A percentile compares a stretch with the other conserved stretches of the same genome.
Evolutionary conservation across 1,140 invertebrate genomes (phyloP).

Genomic region (Mesaphorura yosii): DNA sequence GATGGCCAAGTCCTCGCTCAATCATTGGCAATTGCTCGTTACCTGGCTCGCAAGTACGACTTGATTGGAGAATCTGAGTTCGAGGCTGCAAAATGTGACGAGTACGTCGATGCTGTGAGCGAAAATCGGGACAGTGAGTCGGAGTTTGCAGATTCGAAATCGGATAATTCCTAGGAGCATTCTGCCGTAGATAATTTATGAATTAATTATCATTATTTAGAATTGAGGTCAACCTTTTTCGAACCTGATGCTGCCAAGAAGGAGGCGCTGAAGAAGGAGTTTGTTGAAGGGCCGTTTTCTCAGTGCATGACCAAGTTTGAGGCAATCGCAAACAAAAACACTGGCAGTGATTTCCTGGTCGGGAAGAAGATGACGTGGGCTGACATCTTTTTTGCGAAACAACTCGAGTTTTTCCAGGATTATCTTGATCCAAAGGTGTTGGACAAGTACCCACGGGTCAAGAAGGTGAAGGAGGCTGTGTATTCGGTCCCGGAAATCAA

Average conservation of each 20-base stretch:
- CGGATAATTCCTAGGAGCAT: background rate
- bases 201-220: background rate
- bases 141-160: background rate
- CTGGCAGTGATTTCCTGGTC: conserved; percentile 8
- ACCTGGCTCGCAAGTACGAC: conserved; percentile 13
- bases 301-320: conserved; percentile 8
- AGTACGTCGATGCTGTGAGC: conserved; percentile 46
- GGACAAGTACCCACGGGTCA: background rate
- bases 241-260: conserved; percentile 4
- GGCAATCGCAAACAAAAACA: conserved; percentile 1
- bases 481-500: background rate
- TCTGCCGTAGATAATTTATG: background rate
- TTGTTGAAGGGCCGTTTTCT: background rate
- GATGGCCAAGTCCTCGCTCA: conserved; percentile 14
- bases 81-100: conserved; percentile 45
- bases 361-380: conserved; percentile 14
- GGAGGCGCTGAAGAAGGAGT: background rate
- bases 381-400: conserved; percentile 3
- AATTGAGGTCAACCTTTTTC: background rate
- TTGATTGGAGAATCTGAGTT: conserved; percentile 8
- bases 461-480: background rate
- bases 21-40: conserved; percentile 11
- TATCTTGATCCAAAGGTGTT: background rate
- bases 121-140: conserved; percentile 33
- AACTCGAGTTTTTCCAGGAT: background rate